Conservation (phyloP, 1,140 invertebrate genomes). For the Dendrolimus punctatus region DNA sequence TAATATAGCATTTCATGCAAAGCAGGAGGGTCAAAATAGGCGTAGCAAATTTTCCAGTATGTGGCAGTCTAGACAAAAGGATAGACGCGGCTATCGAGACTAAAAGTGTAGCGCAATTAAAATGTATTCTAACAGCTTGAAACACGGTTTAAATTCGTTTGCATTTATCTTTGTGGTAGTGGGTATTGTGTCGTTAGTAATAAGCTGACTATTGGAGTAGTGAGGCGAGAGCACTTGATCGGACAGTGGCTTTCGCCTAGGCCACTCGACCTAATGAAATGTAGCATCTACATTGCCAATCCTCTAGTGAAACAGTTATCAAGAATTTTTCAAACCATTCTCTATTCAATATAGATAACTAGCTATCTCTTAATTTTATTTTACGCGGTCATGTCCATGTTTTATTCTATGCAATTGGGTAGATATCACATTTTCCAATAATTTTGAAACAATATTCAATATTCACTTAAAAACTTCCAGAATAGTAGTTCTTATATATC, state of each 20-base stretch:
- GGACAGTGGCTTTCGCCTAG: slow-evolving; percentile 26
- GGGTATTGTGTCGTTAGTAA: slow-evolving; percentile 23
- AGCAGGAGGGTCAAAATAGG: background rate
- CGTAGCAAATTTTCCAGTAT: slow-evolving; percentile 18
- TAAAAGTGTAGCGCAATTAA: slow-evolving; percentile 5
- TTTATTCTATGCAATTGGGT: too few relatives aligned
- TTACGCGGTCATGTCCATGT: too few relatives aligned
- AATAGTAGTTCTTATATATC: too few relatives aligned
- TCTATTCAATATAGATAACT: too few relatives aligned
- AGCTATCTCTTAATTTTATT: too few relatives aligned
- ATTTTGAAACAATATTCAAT: too few relatives aligned
- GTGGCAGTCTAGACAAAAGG: slow-evolving; percentile 17
- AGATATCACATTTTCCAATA: too few relatives aligned
- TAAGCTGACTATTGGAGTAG: slow-evolving; percentile 33
- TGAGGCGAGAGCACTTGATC: slow-evolving; percentile 25
- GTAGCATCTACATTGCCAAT: slow-evolving; percentile 8
- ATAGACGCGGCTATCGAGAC: slow-evolving; percentile 20
- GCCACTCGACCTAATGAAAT: slow-evolving; percentile 33
- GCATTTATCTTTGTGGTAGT: slow-evolving; percentile 19
- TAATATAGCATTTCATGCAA: too few relatives aligned
- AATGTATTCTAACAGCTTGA: slow-evolving; percentile 5
- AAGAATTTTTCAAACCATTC: too few relatives aligned
- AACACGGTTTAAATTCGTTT: slow-evolving; percentile 20
- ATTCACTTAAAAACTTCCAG: too few relatives aligned
- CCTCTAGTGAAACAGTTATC: slow-evolving; percentile 2